These are phyloP conservation scores for Phorcus lineatus DNA, from an alignment of 2,888 invertebrate genomes.

Conservation along the genomic window DNA sequence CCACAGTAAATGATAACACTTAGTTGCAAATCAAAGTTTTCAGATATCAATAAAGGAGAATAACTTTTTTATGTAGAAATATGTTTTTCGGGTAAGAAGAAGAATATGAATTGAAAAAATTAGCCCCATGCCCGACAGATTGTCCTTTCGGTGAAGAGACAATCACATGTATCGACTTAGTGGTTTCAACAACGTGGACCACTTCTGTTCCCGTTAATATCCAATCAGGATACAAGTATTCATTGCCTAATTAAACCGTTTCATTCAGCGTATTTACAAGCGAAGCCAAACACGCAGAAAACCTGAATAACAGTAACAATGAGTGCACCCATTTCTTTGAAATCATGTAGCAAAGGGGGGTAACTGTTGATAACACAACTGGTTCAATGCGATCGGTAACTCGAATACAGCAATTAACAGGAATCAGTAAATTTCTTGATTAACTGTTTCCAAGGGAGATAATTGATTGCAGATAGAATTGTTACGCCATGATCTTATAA, in stretches of 20 bases:
- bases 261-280: background rate
- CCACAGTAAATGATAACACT: too few species aligned
- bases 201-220: background rate
- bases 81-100: background rate
- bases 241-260: background rate
- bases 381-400: background rate
- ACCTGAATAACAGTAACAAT: background rate
- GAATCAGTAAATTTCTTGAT: background rate
- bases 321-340: constrained; percentile 28
- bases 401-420: background rate
- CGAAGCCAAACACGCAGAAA: background rate
- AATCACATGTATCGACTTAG: too few species aligned
- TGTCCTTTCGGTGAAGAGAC: background rate
- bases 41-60: too few species aligned
- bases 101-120: background rate
- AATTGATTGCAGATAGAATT: background rate
- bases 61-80: background rate
- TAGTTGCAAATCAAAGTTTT: background rate
- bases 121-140: too few species aligned
- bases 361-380: background rate
- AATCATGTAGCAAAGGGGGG: background rate
- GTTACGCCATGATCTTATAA: background rate
- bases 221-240: background rate
- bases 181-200: too few species aligned
- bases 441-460: background rate